Percentiles rank a stretch among this genome's conserved stretches.
These are phyloP conservation scores for Morpho helenor DNA, from an alignment of 2,888 invertebrate species.

Conservation along the genomic window DNA sequence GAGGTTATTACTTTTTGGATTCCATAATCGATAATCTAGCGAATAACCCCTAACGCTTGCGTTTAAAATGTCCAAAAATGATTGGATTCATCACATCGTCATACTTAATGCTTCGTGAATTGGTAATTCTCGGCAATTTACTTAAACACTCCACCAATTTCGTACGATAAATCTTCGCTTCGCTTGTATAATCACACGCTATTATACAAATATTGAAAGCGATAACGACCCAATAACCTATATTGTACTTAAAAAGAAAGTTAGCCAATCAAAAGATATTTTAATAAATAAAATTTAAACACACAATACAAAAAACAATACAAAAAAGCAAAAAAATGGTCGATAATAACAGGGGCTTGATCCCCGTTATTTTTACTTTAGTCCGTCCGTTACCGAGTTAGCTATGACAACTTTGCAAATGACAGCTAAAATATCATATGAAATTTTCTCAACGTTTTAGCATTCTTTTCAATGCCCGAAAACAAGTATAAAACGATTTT, in stretches of 20 bases:
- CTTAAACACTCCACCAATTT: constrained; percentile 27
- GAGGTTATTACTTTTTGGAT: too few species aligned
- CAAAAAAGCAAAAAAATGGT: too few species aligned
- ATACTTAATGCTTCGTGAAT: constrained; percentile 15
- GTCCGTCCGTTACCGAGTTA: too few species aligned
- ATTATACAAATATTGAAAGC: constrained; percentile 21
- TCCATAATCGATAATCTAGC: neutral
- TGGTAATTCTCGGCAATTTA: constrained; percentile 17
- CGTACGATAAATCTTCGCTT: constrained; percentile 45
- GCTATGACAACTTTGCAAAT: too few species aligned
- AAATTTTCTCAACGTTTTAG: too few species aligned
- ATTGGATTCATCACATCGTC: constrained; percentile 16
- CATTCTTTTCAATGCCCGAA: too few species aligned
- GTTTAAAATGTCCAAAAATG: constrained; percentile 6
- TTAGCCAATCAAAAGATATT: neutral
- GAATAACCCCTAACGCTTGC: constrained; percentile 3
- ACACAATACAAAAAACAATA: too few species aligned
- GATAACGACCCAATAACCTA: constrained; percentile 44
- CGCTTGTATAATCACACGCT: constrained; percentile 22
- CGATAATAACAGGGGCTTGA: too few species aligned
- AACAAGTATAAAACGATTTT: too few species aligned
- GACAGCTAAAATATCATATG: too few species aligned
- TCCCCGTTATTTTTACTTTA: too few species aligned
- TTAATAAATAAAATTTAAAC: neutral
- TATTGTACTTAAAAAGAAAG: neutral